Conservation (phyloP, 1,140 invertebrate genomes). For the Cheumatopsyche charites region DNA sequence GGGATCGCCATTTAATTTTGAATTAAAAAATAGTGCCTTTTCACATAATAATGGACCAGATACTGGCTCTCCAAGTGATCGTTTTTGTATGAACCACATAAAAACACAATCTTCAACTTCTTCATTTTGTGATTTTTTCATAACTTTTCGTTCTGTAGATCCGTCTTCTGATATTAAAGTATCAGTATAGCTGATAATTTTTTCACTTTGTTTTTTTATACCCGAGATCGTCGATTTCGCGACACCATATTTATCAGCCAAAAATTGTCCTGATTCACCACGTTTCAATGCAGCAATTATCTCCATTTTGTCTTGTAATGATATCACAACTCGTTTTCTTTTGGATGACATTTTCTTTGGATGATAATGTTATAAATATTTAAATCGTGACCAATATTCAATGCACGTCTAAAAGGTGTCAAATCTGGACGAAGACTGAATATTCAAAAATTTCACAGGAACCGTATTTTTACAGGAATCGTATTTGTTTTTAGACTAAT, state of each 20-base stretch:
- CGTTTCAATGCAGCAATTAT: neutral
- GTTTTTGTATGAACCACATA: conserved; percentile 6
- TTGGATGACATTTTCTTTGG: neutral
- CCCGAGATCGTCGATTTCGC: neutral
- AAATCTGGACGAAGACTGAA: no score
- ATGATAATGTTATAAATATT: conserved; percentile 2
- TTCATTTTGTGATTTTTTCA: conserved; percentile 9
- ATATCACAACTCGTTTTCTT: conserved; percentile 10
- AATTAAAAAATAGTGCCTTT: conserved; percentile 22
- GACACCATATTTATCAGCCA: neutral
- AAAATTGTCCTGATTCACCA: neutral
- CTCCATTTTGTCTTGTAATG: conserved; percentile 14
- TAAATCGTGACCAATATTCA: conserved; percentile 1
- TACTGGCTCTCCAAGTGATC: conserved; percentile 22
- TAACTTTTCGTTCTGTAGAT: neutral
- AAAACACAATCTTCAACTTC: neutral
- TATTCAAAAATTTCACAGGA: no score
- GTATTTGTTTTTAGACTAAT: no score
- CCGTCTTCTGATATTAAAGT: neutral
- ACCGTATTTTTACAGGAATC: no score
- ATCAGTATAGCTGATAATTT: conserved; percentile 2
- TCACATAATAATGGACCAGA: conserved; percentile 20
- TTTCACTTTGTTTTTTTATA: conserved; percentile 1
- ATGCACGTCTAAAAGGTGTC: no score
- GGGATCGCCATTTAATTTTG: conserved; percentile 14